Evolutionary conservation across 2,113 vertebrate genomes (phyloP), one percentile per base, ranked within the genome.

Genomic region (Sander lucioperca): DNA sequence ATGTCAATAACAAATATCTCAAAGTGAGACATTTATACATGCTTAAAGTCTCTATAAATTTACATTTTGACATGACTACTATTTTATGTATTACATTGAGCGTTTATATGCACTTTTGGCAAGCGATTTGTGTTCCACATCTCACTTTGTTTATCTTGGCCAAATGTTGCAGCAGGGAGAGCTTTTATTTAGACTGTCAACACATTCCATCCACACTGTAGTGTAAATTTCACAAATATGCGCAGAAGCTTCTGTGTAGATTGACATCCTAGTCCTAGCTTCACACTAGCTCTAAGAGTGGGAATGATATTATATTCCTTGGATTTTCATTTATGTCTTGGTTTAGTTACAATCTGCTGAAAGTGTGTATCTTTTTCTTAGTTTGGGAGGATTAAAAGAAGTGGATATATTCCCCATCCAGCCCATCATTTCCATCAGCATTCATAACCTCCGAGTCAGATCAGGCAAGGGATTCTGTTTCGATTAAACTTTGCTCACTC

Each of bases 401-500:
- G 8, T 53, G 54, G 18, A 77, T 48, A 51, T 36, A 72, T 71
- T 72, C 43, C 14, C 71, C 65, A 36, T 27, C 67, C 33, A 27
- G 57, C 64, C 51, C n/a, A 57, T 68, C 73, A 69, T 19, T 68
- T 56, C 21, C 75, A 88, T 84, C 89, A 83, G 76, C 69, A 91
- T 89, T 87, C 84, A 79, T 76, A 88, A 88, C 85, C 89, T 77
- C 65, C 36, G 66, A 77, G 86, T 79, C 83, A 74, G 85, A 91
- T 80, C 80, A 85, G 56, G 50, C 43, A 61, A 75, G 61, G 75
- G 77, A 65, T 89, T 86, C 83, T 85, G 82, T 85, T 93, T 91
- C 86, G 68, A 91, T 94, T 93, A 90, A 93, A 93, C 88, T 91
- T 91, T 89, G 86, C 80, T 87, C 72, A 79, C 68, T 63, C 18